Conservation (phyloP, 2,113 vertebrate genomes). For the Mobula hypostoma region DNA sequence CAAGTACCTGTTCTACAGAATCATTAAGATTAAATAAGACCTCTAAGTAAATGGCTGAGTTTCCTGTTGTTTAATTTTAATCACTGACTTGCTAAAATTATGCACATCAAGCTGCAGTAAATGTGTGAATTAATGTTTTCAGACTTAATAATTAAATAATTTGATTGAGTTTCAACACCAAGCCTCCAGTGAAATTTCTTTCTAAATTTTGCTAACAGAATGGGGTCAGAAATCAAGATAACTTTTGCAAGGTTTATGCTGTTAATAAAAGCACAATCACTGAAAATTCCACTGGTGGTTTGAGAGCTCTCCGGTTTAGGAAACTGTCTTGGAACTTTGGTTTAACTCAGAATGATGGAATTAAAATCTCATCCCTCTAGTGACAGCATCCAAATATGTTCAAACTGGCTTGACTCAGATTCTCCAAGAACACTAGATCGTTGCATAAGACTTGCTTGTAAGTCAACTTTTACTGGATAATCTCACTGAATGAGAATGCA, state of each 20-base stretch:
- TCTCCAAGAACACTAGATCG: neutral
- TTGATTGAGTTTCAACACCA: neutral
- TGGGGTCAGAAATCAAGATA: neutral
- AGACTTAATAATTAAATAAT: neutral
- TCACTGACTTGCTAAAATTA: constrained; percentile 1
- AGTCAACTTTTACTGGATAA: neutral
- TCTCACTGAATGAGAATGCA: neutral
- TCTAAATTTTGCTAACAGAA: neutral
- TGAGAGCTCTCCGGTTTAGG: neutral
- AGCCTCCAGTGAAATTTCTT: neutral
- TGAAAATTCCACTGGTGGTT: neutral
- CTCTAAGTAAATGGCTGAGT: neutral
- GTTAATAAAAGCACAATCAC: neutral
- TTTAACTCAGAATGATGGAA: neutral
- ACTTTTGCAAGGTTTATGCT: neutral
- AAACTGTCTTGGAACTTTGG: neutral
- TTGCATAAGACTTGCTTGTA: neutral
- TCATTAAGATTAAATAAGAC: constrained; percentile 25
- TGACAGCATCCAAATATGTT: neutral
- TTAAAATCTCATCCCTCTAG: neutral
- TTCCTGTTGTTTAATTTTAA: constrained; percentile 20
- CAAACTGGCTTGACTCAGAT: neutral
- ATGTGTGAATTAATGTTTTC: neutral
- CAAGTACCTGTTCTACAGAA: neutral
- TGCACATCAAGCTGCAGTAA: constrained; percentile 10